phyloP scores from a whole-genome alignment of 2,113 vertebrate genomes.

The Gopherus evgoodei region DNA sequence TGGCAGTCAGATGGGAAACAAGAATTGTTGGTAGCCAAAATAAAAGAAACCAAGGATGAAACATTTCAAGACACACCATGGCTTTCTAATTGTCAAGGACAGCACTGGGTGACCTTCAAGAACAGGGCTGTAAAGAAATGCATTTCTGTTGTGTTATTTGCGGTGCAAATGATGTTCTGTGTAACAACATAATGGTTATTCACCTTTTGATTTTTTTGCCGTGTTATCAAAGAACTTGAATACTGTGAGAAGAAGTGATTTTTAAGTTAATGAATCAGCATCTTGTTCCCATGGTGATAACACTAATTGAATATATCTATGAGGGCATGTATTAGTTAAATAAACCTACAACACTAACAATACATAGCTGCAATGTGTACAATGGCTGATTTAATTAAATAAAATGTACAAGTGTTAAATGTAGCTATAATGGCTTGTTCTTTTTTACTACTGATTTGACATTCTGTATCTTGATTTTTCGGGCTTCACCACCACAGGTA shows the following conservation, averaged over 20 bases:
- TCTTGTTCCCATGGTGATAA: slow-evolving; percentile 96
- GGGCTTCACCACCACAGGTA: rapidly evolving
- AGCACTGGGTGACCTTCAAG: slow-evolving; percentile 68
- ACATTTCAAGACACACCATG: slow-evolving; percentile 17
- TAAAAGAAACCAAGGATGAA: slow-evolving; percentile 26
- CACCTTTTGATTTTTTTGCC: slow-evolving; percentile 84
- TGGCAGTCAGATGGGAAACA: slow-evolving; percentile 43
- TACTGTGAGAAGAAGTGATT: slow-evolving; percentile 92
- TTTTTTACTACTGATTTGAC: slow-evolving; percentile 52
- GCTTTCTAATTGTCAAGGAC: slow-evolving; percentile 61
- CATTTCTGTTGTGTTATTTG: slow-evolving; percentile 87
- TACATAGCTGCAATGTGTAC: slow-evolving; percentile 94
- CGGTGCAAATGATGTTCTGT: slow-evolving; percentile 87
- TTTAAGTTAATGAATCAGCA: slow-evolving; percentile 92
- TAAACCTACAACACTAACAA: slow-evolving; percentile 90
- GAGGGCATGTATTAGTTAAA: slow-evolving; percentile 96
- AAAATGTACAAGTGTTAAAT: slow-evolving; percentile 93
- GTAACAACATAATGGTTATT: slow-evolving; percentile 85
- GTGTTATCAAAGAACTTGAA: slow-evolving; percentile 91
- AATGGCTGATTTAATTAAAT: slow-evolving; percentile 94
- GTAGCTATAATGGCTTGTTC: slow-evolving; percentile 66
- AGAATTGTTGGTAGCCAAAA: slow-evolving; percentile 67
- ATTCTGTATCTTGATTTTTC: not conserved
- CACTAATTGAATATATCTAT: slow-evolving; percentile 94
- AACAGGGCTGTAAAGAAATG: slow-evolving; percentile 76